Conservation (phyloP, 1,140 invertebrate species). For the Ostrea denselamellosa region DNA sequence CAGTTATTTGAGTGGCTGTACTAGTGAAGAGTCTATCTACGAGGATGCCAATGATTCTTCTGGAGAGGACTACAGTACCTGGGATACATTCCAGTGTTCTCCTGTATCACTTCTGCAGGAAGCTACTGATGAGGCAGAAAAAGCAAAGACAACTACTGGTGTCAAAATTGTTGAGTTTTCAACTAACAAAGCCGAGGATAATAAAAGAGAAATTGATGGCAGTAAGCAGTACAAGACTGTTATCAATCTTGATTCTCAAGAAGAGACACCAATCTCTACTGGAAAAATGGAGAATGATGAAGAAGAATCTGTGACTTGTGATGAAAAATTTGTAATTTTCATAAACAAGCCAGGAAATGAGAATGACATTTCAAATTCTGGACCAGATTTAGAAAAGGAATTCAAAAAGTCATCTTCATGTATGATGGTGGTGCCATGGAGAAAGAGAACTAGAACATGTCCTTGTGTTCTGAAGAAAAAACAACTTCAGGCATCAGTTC, state of each 20-base stretch:
- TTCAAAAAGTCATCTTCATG: not conserved
- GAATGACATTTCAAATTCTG: not conserved
- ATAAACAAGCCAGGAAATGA: not conserved
- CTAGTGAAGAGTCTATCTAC: not conserved
- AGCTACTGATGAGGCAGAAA: not conserved
- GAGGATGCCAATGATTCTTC: constrained; percentile 6
- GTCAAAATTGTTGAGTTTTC: not conserved
- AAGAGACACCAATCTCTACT: not conserved
- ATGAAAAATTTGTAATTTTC: not conserved
- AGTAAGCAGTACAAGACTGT: constrained; percentile 3
- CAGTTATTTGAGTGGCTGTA: constrained; percentile 9
- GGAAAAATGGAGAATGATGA: not conserved
- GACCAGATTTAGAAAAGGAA: not conserved
- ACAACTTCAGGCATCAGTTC: not conserved
- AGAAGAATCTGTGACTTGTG: not conserved
- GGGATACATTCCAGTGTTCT: constrained; percentile 14
- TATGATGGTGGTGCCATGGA: constrained; percentile 8
- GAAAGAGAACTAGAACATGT: constrained; percentile 15
- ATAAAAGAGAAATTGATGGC: not conserved
- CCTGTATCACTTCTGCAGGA: not conserved
- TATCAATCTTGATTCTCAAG: not conserved
- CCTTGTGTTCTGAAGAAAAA: constrained; percentile 31
- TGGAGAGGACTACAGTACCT: constrained; percentile 13
- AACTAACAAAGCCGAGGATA: not conserved
- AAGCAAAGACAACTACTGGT: not conserved